These are phyloP conservation scores for Aporophyla lueneburgensis DNA, from an alignment of 2,888 invertebrate species.

Conservation along the genomic window DNA sequence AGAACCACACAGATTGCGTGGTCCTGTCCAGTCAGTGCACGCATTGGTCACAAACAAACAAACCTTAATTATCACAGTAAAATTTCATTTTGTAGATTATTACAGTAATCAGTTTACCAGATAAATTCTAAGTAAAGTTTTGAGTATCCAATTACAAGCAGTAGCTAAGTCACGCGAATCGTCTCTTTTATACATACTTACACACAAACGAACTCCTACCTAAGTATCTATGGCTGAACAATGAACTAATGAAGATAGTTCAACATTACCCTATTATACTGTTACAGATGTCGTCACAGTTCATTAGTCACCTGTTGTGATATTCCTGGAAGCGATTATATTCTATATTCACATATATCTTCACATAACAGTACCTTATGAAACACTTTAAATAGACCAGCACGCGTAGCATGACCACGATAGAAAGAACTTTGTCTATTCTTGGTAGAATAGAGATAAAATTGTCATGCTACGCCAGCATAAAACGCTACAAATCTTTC, in stretches of 20 bases:
- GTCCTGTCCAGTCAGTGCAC: too few relatives aligned
- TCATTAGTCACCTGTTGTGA: constrained; percentile 23
- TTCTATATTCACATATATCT: neutral
- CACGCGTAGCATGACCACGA: too few relatives aligned
- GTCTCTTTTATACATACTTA: neutral
- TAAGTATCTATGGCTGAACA: neutral
- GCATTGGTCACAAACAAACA: too few relatives aligned
- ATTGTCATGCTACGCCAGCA: too few relatives aligned
- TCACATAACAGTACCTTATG: neutral
- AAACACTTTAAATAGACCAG: too few relatives aligned
- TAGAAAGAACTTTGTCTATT: too few relatives aligned
- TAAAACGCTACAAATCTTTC: too few relatives aligned
- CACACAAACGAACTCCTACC: neutral
- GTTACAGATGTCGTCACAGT: constrained; percentile 8
- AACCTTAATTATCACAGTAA: neutral
- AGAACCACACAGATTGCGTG: too few relatives aligned
- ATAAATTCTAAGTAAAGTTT: neutral
- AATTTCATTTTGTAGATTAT: neutral
- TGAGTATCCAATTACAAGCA: neutral
- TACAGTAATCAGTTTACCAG: neutral
- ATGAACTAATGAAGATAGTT: constrained; percentile 13
- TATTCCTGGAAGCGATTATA: neutral
- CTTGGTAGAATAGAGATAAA: too few relatives aligned
- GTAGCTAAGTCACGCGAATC: neutral
- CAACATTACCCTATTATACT: neutral